These are phyloP conservation scores for Melanotaenia parkinsoni DNA, from an alignment of 2,797 vertebrate species.

Conservation along the genomic window DNA sequence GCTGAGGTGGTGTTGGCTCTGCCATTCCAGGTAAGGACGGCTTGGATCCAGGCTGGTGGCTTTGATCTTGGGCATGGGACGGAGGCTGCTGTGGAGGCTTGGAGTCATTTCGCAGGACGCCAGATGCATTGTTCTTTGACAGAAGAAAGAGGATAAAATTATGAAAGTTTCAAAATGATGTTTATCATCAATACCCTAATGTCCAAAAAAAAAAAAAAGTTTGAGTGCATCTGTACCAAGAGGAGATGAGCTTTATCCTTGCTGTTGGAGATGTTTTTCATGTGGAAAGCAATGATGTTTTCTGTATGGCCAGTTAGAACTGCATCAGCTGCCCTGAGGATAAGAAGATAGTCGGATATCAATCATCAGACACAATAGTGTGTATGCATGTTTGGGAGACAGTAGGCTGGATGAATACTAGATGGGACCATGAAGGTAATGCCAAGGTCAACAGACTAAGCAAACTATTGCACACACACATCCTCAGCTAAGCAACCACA, in stretches of 20 bases:
- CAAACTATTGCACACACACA: slow-evolving; percentile 39
- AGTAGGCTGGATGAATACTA: slow-evolving; percentile 39
- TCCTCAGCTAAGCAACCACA: slow-evolving; percentile 31
- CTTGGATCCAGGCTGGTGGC: slow-evolving; percentile 92
- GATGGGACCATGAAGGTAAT: slow-evolving; percentile 63
- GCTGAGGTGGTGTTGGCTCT: slow-evolving; percentile 81
- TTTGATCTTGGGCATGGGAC: slow-evolving; percentile 88
- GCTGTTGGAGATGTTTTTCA: slow-evolving; percentile 98
- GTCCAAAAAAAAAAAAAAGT: neutral
- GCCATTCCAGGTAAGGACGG: slow-evolving; percentile 88
- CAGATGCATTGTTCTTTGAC: slow-evolving; percentile 91
- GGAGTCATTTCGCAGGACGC: slow-evolving; percentile 89
- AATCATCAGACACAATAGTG: slow-evolving; percentile 62
- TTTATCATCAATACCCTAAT: neutral
- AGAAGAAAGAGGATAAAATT: slow-evolving; percentile 41
- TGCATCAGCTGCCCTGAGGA: slow-evolving; percentile 95
- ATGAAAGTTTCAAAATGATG: neutral
- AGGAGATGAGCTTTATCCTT: slow-evolving; percentile 94
- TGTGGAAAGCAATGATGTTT: slow-evolving; percentile 97
- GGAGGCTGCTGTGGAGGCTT: slow-evolving; percentile 88
- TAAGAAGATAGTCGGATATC: slow-evolving; percentile 67
- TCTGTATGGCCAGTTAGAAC: slow-evolving; percentile 97
- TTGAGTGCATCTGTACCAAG: slow-evolving; percentile 82
- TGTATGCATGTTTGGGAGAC: slow-evolving; percentile 11
- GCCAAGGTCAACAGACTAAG: slow-evolving; percentile 64